These are phyloP conservation scores for Excalfactoria chinensis DNA, from an alignment of 2,113 vertebrate genomes.

Conservation along the genomic window DNA sequence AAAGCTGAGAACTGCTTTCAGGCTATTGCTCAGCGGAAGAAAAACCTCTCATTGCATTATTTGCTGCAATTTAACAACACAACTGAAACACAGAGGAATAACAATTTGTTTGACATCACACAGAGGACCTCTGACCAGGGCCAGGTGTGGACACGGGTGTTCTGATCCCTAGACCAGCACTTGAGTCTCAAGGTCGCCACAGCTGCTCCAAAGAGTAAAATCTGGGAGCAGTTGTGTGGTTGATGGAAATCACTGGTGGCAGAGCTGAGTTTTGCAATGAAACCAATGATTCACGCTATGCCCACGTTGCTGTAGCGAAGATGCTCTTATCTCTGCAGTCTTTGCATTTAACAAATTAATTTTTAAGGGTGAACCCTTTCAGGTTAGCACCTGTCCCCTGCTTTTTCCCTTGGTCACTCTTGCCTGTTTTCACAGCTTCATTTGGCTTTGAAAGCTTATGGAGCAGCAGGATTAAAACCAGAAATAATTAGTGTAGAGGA, in stretches of 20 bases:
- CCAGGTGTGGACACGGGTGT: not conserved
- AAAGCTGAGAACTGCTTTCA: not conserved
- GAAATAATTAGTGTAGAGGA: slow-evolving; percentile 32
- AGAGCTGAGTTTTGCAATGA: not conserved
- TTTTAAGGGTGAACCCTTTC: not conserved
- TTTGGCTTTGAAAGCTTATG: not conserved
- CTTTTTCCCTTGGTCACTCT: not conserved
- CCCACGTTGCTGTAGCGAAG: not conserved
- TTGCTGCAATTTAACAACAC: not conserved
- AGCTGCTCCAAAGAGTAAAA: not conserved
- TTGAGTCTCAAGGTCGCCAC: not conserved
- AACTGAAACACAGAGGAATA: not conserved
- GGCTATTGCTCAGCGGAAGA: fast-evolving
- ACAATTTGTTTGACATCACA: not conserved
- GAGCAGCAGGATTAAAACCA: slow-evolving; percentile 17
- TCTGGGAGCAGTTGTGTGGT: not conserved
- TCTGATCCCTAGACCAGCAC: not conserved
- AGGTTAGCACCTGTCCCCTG: not conserved
- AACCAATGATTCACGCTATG: not conserved
- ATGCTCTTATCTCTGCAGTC: not conserved
- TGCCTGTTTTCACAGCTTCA: slow-evolving; percentile 11
- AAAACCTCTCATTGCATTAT: not conserved
- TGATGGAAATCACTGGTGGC: not conserved
- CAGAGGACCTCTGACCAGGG: fast-evolving
- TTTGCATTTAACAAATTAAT: not conserved